Percentiles rank a stretch among this genome's conserved stretches.
These are phyloP conservation scores for Phthorimaea operculella DNA, from an alignment of 1,140 invertebrate species.

Conservation along the genomic window DNA sequence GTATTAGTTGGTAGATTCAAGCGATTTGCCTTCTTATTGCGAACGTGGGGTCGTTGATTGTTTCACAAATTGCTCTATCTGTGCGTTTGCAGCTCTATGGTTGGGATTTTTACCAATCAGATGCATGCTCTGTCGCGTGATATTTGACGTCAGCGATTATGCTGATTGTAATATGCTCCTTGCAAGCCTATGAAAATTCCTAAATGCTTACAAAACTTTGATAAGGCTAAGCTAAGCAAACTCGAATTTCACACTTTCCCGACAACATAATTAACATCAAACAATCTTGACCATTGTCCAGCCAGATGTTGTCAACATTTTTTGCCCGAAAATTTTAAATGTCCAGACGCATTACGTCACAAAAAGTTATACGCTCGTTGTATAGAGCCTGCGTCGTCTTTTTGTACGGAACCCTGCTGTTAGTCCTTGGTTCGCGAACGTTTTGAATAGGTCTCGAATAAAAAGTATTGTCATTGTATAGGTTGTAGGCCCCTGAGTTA, in stretches of 20 bases:
- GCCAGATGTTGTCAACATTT: slow-evolving; percentile 17
- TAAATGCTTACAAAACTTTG: no score
- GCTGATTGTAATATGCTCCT: no score
- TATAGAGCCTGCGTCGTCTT: slow-evolving; percentile 13
- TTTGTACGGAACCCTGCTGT: slow-evolving; percentile 34
- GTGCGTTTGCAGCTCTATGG: no score
- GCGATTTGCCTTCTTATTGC: no score
- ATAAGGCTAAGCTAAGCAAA: no score
- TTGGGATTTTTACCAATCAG: no score
- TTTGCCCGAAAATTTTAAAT: slow-evolving; percentile 16
- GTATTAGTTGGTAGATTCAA: no score
- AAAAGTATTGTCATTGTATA: slow-evolving; percentile 18
- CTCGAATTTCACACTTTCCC: not conserved
- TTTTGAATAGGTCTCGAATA: slow-evolving; percentile 27
- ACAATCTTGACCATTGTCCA: not conserved
- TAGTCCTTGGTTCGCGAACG: slow-evolving; percentile 37
- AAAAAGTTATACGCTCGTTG: slow-evolving; percentile 12
- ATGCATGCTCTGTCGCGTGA: no score
- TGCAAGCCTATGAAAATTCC: no score
- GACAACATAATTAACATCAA: slow-evolving; percentile 1
- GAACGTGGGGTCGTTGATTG: no score
- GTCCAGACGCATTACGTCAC: slow-evolving; percentile 27
- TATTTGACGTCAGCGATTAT: no score
- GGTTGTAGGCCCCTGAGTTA: slow-evolving; percentile 2
- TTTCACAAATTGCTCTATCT: no score